Conservation (phyloP, 2,113 vertebrate species). For the Odocoileus hemionus region DNA sequence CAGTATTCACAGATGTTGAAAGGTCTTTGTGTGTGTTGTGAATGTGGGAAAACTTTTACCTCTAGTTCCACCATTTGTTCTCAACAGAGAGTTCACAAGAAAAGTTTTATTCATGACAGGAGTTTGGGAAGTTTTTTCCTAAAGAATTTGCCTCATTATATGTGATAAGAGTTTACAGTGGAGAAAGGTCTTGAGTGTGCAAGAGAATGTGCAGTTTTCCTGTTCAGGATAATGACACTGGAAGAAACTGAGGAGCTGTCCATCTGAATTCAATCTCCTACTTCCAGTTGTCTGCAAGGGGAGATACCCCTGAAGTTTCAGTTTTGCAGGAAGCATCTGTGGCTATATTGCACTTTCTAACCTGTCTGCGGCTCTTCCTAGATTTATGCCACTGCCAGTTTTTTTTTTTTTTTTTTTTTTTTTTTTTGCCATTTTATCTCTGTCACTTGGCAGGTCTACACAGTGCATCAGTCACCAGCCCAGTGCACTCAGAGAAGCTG, state of each 20-base stretch:
- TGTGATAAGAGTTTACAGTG: neutral
- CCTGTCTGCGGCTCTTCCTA: neutral
- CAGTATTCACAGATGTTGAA: neutral
- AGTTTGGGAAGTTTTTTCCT: neutral
- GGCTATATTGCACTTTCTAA: neutral
- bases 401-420: neutral
- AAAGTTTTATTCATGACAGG: neutral
- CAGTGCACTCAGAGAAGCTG: neutral
- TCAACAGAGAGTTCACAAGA: neutral
- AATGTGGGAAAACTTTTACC: neutral
- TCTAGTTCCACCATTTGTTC: neutral
- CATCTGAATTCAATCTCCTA: neutral
- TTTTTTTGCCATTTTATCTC: neutral
- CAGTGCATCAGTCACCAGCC: neutral
- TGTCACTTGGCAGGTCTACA: neutral
- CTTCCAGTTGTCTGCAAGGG: neutral
- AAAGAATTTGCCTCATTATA: neutral
- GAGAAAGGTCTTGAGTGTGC: neutral
- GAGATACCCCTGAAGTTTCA: neutral
- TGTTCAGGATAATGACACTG: neutral
- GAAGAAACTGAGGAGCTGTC: neutral
- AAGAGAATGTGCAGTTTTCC: neutral
- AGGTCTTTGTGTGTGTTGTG: neutral
- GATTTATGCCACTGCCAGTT: neutral
- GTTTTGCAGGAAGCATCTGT: neutral